Percentiles rank a stretch among this genome's conserved stretches.
Evolutionary conservation across 2,797 vertebrate genomes (phyloP).

Genomic region (Clarias laeviceps): DNA sequence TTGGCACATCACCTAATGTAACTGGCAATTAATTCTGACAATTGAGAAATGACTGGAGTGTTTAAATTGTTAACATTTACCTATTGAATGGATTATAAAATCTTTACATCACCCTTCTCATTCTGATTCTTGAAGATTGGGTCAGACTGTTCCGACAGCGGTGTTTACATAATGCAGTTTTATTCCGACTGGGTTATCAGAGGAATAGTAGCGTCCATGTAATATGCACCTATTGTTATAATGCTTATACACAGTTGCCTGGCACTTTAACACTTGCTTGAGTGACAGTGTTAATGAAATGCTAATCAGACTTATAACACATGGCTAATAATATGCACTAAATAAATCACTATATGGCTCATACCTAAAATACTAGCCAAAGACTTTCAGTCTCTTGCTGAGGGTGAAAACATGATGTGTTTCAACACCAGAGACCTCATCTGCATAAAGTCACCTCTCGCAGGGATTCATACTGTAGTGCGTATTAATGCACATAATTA

Average conservation of each 20-base stretch:
- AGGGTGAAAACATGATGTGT: neutral
- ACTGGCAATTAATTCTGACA: too few species aligned
- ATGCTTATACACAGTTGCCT: too few species aligned
- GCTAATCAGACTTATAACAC: neutral
- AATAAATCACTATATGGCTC: neutral
- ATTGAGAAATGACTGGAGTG: too few species aligned
- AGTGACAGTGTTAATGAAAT: neutral
- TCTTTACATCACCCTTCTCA: too few species aligned
- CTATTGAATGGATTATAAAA: too few species aligned
- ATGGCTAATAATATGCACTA: neutral
- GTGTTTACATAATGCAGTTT: too few species aligned
- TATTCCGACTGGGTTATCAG: too few species aligned
- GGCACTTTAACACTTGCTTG: neutral
- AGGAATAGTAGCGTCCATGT: too few species aligned
- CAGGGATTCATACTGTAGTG: neutral
- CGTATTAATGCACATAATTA: neutral
- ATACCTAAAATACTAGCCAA: neutral
- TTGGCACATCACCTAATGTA: too few species aligned
- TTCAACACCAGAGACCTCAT: neutral
- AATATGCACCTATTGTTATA: neutral
- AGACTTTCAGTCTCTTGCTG: neutral
- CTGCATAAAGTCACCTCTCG: neutral
- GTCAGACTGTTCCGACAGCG: too few species aligned
- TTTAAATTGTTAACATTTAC: too few species aligned
- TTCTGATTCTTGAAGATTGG: too few species aligned